Base-by-base conservation (phyloP, 2,888 invertebrate genomes). In the Augochlorella aurata region DNA sequence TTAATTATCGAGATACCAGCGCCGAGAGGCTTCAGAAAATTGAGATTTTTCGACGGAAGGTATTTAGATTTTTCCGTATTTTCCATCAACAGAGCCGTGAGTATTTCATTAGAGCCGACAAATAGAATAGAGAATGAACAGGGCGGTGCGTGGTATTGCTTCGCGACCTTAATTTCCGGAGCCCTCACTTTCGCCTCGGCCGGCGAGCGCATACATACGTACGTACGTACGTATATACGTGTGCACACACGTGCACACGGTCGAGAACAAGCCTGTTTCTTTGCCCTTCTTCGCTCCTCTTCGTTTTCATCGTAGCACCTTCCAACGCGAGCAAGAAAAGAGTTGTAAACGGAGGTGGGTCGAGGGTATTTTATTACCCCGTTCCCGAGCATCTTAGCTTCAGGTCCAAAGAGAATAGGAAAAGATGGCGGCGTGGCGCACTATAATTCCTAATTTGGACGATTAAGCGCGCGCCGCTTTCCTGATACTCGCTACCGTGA, bases 371-470 rank as follows among this genome's bases (percentile, higher is more conserved):
- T 88, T 88, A 88, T 88, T 85, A 83, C 88, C 78, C 67, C 66
- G 49, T 65, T 74, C 69, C 68, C 45, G 49, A 69, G 69, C 65
- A 70, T 77, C 79, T 81, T 61, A 68, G 70, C 65, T 74, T 70
- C 63, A 50, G 68, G 77, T 69, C 85, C 75, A 81, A 88, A 74
- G 79, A 78, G 82, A 88, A 88, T 87, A 75, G 81, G 78, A 87
- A 88, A 81, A 81, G 85, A 85, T 87, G 85, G 81, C 29, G 75
- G 79, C 70, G 58, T 50, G 61, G 65, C 75, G 79, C 50, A 68
- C 87, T 85, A 88, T 88, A 85, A 88, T 87, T 88, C 87, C 83
- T 87, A 79, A 85, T 88, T 88, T 88, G 69, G 74, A 70, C 85
- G 88, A 88, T 88, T 88, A 88, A 82, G 79, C 65, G 74, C 74